Conservation (phyloP, 2,113 vertebrate species). For the Cranoglanis bouderius region DNA sequence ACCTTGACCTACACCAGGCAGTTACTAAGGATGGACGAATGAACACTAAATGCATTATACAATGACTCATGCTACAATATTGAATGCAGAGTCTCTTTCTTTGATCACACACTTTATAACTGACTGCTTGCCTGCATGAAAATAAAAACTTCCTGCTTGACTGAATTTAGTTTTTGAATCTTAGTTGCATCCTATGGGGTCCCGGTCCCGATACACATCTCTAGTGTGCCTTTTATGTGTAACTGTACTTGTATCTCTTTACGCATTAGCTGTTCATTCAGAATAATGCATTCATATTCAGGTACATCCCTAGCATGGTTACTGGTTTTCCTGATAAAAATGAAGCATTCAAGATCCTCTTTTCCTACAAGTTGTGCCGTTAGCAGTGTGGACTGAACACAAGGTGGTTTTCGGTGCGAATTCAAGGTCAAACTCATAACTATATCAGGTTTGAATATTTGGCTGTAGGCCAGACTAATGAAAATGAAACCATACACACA, state of each 20-base stretch:
- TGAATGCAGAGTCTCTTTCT: neutral
- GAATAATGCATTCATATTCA: neutral
- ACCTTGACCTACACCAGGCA: neutral
- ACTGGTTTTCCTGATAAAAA: neutral
- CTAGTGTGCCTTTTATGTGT: neutral
- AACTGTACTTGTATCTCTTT: neutral
- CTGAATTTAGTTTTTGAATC: neutral
- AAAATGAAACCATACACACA: slow-evolving; percentile 36
- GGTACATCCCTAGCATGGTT: neutral
- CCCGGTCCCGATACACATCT: neutral
- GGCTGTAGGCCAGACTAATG: neutral
- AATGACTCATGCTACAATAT: neutral
- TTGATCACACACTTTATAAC: neutral
- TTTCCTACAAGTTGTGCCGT: neutral
- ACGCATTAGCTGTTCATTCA: neutral
- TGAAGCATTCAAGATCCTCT: neutral
- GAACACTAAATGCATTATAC: neutral
- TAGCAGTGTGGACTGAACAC: neutral
- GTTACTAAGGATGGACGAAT: neutral
- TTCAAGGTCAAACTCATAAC: neutral
- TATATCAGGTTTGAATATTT: neutral
- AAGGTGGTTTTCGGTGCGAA: neutral
- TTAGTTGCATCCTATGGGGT: neutral
- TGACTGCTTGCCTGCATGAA: neutral
- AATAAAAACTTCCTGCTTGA: neutral